Evolutionary conservation across 2,113 vertebrate species (phyloP), one percentile per base, ranked within the genome.

Genomic region (Mirounga angustirostris): DNA sequence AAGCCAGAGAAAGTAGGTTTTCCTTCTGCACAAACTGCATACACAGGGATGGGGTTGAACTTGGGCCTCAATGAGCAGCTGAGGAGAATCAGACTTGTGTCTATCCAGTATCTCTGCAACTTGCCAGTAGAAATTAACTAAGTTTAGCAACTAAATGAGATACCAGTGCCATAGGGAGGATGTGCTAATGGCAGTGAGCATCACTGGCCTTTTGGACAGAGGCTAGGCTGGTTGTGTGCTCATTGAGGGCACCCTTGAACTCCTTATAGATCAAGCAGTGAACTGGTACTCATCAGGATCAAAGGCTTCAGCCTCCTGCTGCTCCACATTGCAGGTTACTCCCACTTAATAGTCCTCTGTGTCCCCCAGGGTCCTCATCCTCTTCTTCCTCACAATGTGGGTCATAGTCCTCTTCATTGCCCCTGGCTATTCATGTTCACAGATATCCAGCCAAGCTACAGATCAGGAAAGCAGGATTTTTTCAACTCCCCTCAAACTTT

Each of bases 401-500:
- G 97, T 99, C 99, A 95, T 99, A 99, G 99, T 99, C 99, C 98
- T 99, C 99, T 99, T 99, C 99, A 78, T 99, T 99, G 98, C 99
- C 99, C 99, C 99, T 99, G 99, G 99, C 99, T 99, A 99, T 99
- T 99, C 99, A 99, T 99, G 99, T 99, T 99, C 99, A 99, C 99
- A 74, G 99, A 99, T 99, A 99, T 99, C 98, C 98, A 97, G 98
- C 61, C 97, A 97, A 98, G 96, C 83, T 95, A 97, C 91, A 98
- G 98, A 36, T 96, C 94, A 98, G 98, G 98, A 98, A 98, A 98
- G 96, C 97, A 98, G 26, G 43, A 98, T 54, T 92, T 98, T 98
- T 97, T 98, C 97, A 97, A 86, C 93, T 94, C 92, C 90, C 97
- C 97, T 97, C 95, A 97, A 92, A 97, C 90, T 97, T 98, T 98